phyloP scores from a whole-genome alignment of 2,888 invertebrate species.

The Limnephilus lunatus region DNA sequence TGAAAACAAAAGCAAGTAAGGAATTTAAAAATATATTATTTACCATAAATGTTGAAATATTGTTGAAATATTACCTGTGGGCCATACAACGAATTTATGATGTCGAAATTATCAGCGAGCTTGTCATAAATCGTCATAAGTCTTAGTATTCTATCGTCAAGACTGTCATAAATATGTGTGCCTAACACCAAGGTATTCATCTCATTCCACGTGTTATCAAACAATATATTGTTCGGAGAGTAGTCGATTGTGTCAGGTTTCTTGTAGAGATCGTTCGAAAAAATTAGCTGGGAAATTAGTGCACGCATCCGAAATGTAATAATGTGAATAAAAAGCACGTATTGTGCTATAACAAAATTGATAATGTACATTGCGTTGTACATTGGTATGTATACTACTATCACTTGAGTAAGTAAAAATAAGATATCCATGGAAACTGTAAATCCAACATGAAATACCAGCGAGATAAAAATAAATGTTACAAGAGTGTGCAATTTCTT shows the following conservation, averaged over 20 bases:
- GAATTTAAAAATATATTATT: too few species aligned
- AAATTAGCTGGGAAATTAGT: neutral
- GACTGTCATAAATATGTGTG: neutral
- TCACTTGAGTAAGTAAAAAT: neutral
- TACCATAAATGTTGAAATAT: neutral
- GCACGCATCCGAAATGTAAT: slow-evolving; percentile 6
- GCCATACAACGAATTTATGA: slow-evolving; percentile 45
- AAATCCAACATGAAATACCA: neutral
- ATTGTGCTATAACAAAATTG: slow-evolving; percentile 34
- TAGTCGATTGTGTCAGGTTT: slow-evolving; percentile 25
- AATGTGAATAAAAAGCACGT: slow-evolving; percentile 7
- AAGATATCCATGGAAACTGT: neutral
- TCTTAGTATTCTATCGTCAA: slow-evolving; percentile 11
- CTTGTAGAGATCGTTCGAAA: neutral
- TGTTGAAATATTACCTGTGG: slow-evolving; percentile 29
- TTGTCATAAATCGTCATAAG: slow-evolving; percentile 51
- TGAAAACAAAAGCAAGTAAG: too few species aligned
- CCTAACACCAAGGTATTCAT: neutral
- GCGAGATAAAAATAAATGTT: neutral
- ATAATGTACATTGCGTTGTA: neutral
- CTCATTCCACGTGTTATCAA: neutral
- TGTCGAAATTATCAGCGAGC: slow-evolving; percentile 39
- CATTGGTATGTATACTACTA: neutral
- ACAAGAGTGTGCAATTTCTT: neutral
- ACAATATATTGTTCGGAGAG: neutral